These are phyloP conservation scores for Diplodus sargus DNA, from an alignment of 2,797 vertebrate genomes.

Conservation along the genomic window DNA sequence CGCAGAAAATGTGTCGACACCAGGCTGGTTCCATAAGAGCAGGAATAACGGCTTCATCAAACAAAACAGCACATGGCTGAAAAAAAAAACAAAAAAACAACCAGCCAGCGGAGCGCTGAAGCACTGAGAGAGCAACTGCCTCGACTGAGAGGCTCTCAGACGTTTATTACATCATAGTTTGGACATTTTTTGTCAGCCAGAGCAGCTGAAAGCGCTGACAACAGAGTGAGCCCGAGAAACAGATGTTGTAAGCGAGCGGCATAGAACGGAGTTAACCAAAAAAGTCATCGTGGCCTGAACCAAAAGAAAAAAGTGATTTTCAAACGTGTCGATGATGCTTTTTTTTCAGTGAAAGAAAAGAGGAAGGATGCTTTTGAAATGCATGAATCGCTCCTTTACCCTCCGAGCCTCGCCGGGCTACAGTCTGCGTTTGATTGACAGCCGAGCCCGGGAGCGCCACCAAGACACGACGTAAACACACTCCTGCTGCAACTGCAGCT, in stretches of 20 bases:
- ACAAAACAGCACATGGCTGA: conserved; percentile 4
- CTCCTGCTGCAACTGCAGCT: background rate
- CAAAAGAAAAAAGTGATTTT: background rate
- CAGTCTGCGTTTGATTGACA: conserved; percentile 3
- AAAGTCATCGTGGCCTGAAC: background rate
- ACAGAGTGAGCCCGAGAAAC: background rate
- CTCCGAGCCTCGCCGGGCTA: background rate
- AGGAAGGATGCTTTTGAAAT: background rate
- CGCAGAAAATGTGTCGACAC: conserved; percentile 50
- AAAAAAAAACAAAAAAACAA: conserved; percentile 5
- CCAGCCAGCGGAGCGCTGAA: conserved; percentile 15
- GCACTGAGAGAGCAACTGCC: conserved; percentile 15
- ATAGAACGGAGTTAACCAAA: background rate
- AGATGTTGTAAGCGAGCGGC: background rate
- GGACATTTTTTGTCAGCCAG: conserved; percentile 1
- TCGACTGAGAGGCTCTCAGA: conserved; percentile 26
- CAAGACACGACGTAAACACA: background rate
- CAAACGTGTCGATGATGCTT: background rate
- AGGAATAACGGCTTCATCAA: conserved; percentile 22
- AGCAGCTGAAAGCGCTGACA: background rate
- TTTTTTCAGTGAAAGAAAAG: background rate
- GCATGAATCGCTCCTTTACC: background rate
- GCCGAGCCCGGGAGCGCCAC: conserved; percentile 3
- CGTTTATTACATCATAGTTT: conserved; percentile 28
- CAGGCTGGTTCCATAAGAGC: conserved; percentile 41